Evolutionary conservation across 1,140 invertebrate genomes (phyloP).

Genomic region (Hesperophylax magnus): DNA sequence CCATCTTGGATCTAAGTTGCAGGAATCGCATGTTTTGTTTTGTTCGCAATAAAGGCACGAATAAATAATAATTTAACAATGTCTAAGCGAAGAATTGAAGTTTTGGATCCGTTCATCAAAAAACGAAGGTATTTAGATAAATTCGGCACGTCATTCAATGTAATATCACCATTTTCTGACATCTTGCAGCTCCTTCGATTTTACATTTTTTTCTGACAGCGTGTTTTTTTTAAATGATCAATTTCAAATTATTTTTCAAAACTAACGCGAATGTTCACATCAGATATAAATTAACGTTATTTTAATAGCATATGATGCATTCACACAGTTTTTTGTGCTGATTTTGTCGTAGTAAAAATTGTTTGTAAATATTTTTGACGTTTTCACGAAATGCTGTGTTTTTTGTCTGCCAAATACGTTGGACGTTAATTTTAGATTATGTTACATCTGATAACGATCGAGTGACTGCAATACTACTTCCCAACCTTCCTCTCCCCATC

Average conservation of each 20-base stretch:
- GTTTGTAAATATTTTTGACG: too few relatives aligned
- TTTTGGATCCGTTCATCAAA: conserved; percentile 85
- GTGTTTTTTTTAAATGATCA: conserved; percentile 11
- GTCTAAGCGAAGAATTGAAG: conserved; percentile 83
- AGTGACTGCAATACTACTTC: too few relatives aligned
- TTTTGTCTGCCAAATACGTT: too few relatives aligned
- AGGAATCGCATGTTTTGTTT: conserved; percentile 20
- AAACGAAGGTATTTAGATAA: conserved; percentile 74
- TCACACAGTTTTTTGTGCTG: too few relatives aligned
- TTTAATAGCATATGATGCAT: too few relatives aligned
- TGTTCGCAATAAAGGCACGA: background rate
- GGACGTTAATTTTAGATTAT: too few relatives aligned
- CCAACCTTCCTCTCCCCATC: too few relatives aligned
- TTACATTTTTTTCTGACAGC: conserved; percentile 27
- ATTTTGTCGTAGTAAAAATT: too few relatives aligned
- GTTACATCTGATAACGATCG: too few relatives aligned
- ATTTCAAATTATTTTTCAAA: conserved; percentile 1
- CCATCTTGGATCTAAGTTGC: conserved; percentile 1
- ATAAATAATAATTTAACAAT: conserved; percentile 1
- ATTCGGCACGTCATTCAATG: background rate
- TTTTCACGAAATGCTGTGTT: too few relatives aligned
- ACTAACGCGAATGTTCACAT: too few relatives aligned
- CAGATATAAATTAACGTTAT: too few relatives aligned
- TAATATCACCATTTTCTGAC: background rate
- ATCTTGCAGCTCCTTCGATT: background rate